Conservation (phyloP, 2,888 invertebrate genomes). For the Drosophila demipolita region DNA sequence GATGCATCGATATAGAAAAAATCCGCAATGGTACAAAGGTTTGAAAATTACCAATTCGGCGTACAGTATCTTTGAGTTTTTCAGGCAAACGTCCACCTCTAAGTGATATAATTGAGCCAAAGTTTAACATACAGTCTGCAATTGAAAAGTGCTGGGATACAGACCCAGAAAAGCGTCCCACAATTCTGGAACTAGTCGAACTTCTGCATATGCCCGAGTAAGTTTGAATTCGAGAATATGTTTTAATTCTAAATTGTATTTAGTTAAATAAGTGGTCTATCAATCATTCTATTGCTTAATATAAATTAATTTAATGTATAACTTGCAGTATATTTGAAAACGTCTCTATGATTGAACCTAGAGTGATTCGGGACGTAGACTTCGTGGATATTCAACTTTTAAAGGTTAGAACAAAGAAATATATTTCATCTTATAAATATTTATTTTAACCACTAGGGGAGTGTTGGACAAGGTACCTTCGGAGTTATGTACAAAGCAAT, state of each 20-base stretch:
- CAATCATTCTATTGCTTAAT: neutral
- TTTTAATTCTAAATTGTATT: neutral
- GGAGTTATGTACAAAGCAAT: neutral
- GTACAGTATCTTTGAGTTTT: neutral
- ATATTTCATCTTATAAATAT: neutral
- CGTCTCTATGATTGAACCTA: neutral
- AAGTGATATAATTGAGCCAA: no score
- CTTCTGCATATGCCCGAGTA: neutral
- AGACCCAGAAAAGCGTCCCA: neutral
- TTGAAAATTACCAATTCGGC: neutral
- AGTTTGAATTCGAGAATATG: neutral
- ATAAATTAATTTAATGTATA: neutral
- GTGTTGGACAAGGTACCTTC: neutral
- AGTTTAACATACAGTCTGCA: no score
- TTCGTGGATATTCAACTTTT: neutral
- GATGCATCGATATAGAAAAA: neutral
- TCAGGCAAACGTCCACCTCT: neutral
- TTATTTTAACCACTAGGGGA: neutral
- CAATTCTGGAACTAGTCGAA: neutral
- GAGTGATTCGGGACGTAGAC: neutral
- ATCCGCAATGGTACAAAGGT: neutral
- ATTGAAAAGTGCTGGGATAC: neutral
- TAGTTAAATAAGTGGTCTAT: neutral
- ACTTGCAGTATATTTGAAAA: neutral
- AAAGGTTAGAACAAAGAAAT: neutral